phyloP scores from a whole-genome alignment of 1,140 invertebrate species.

The Acromyrmex echinatior region DNA sequence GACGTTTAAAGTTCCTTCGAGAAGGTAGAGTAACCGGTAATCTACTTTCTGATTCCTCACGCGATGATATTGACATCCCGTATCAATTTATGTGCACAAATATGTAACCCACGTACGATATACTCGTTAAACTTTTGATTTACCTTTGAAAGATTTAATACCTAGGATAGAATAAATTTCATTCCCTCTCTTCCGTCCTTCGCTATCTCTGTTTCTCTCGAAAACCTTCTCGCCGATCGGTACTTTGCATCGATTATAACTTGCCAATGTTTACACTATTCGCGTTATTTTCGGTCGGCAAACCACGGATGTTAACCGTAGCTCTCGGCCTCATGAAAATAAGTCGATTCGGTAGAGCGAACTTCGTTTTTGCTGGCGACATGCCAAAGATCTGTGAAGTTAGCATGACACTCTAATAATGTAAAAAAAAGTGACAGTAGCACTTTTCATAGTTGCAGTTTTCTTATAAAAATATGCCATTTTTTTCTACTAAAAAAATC shows the following conservation, averaged over 20 bases:
- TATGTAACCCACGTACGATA: background rate
- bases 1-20: background rate
- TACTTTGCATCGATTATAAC: constrained; percentile 70
- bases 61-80: background rate
- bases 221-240: constrained; percentile 44
- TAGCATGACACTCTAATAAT: too few relatives aligned
- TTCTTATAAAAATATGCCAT: too few relatives aligned
- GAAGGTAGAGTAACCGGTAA: background rate
- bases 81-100: background rate
- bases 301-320: constrained; percentile 64
- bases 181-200: background rate
- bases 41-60: constrained; percentile 8
- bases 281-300: constrained; percentile 71
- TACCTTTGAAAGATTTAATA: constrained; percentile 32
- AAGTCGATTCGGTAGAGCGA: constrained; percentile 65
- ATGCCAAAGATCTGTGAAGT: constrained; percentile 23
- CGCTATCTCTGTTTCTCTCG: background rate
- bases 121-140: constrained; percentile 34
- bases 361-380: constrained; percentile 63
- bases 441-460: too few relatives aligned
- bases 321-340: constrained; percentile 63
- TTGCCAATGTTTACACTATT: constrained; percentile 69
- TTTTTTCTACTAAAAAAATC: too few relatives aligned
- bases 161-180: constrained; percentile 24
- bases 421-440: too few relatives aligned